Conservation (phyloP, 2,797 vertebrate species). For the Microhierax caerulescens region DNA sequence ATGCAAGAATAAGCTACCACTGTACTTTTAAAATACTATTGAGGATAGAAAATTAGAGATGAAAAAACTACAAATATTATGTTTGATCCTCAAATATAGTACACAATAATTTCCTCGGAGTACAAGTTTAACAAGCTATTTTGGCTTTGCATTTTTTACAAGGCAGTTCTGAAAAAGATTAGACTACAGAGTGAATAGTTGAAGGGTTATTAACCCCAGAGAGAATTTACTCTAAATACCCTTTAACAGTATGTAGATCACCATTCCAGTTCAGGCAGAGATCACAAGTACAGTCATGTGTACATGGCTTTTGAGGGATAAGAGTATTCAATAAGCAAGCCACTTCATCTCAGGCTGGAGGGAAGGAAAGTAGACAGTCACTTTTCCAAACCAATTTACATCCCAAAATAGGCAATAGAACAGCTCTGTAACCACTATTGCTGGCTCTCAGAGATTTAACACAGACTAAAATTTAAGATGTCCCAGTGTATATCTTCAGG, state of each 20-base stretch:
- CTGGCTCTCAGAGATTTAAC: neutral
- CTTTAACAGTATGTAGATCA: constrained; percentile 59
- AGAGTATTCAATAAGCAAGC: constrained; percentile 52
- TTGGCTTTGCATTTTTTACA: constrained; percentile 40
- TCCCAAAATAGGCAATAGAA: constrained; percentile 13
- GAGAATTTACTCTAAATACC: constrained; percentile 59
- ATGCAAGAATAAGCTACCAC: neutral
- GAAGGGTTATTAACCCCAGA: constrained; percentile 58
- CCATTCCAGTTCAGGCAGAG: constrained; percentile 57
- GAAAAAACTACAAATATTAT: neutral
- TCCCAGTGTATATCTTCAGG: neutral
- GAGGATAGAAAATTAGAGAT: neutral
- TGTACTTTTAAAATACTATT: neutral
- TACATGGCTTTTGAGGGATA: constrained; percentile 57
- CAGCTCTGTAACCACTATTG: neutral
- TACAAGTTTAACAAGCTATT: constrained; percentile 42
- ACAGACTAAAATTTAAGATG: neutral
- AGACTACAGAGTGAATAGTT: constrained; percentile 40
- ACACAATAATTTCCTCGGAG: constrained; percentile 13
- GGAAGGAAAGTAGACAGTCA: constrained; percentile 53
- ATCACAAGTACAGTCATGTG: constrained; percentile 61
- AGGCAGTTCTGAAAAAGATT: constrained; percentile 52
- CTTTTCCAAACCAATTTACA: constrained; percentile 55
- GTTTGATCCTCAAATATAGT: neutral
- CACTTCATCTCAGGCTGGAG: constrained; percentile 49